phyloP scores from a whole-genome alignment of 2,113 vertebrate species.

The Mobula birostris region DNA sequence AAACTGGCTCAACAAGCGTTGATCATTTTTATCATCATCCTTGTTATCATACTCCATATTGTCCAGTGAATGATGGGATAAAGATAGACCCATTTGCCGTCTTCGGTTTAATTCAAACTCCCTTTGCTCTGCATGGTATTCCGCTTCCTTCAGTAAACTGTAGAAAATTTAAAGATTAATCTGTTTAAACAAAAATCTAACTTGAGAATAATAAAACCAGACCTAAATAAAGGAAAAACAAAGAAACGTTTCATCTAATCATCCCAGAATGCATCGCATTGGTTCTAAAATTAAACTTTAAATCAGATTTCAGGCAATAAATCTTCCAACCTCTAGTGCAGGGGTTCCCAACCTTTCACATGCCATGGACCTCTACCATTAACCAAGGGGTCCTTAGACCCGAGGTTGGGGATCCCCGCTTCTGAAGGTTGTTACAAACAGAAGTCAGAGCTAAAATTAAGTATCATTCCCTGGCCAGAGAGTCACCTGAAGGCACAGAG shows the following conservation, averaged over 20 bases:
- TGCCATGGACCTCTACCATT: too few species aligned
- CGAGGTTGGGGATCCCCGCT: too few species aligned
- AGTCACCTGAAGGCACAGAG: neutral
- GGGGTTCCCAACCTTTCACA: too few species aligned
- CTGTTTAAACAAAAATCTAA: neutral
- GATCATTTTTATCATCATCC: conserved; percentile 94
- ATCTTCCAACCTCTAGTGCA: neutral
- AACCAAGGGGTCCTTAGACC: too few species aligned
- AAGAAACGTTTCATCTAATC: neutral
- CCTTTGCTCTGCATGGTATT: conserved; percentile 91
- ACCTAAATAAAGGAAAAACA: too few species aligned
- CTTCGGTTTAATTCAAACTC: conserved; percentile 87
- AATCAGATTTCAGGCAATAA: neutral
- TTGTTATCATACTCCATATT: conserved; percentile 97
- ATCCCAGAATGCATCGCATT: neutral
- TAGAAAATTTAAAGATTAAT: conserved; percentile 32
- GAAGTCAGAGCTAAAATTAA: neutral
- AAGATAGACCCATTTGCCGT: conserved; percentile 89
- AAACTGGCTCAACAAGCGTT: conserved; percentile 93
- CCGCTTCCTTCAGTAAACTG: conserved; percentile 93
- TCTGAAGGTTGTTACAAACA: neutral
- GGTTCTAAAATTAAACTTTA: neutral
- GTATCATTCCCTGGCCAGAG: neutral
- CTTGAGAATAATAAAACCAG: neutral
- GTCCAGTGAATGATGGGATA: conserved; percentile 92